phyloP scores from a whole-genome alignment of 2,888 invertebrate genomes.

The Aphodius granarius region DNA sequence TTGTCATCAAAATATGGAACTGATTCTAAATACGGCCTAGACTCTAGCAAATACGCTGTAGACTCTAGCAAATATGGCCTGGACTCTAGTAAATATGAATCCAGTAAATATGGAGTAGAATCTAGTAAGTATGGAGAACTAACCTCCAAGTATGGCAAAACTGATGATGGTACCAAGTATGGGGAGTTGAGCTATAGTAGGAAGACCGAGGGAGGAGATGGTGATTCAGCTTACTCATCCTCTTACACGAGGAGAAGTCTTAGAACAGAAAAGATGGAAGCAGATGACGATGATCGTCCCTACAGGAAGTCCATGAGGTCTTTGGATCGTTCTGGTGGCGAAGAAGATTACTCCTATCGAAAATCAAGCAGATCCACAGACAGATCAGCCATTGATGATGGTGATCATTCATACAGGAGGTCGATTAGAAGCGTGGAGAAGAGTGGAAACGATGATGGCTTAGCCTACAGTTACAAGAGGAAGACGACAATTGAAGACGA shows the following conservation, averaged over 20 bases:
- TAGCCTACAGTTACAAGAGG: slow-evolving; percentile 23
- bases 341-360: slow-evolving; percentile 27
- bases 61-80: background rate
- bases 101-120: slow-evolving; percentile 28
- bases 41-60: background rate
- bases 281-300: slow-evolving; percentile 22
- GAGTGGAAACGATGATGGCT: slow-evolving; percentile 35
- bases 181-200: slow-evolving; percentile 23
- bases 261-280: slow-evolving; percentile 17
- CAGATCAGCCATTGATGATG: slow-evolving; percentile 38
- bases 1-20: slow-evolving; percentile 10
- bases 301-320: slow-evolving; percentile 20
- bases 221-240: slow-evolving; percentile 37
- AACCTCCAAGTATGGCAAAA: slow-evolving; percentile 25
- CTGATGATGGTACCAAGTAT: slow-evolving; percentile 28
- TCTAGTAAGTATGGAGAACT: slow-evolving; percentile 27
- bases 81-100: background rate
- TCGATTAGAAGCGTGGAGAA: slow-evolving; percentile 41
- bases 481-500: slow-evolving; percentile 21
- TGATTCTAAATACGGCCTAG: slow-evolving; percentile 7
- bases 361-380: slow-evolving; percentile 30
- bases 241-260: slow-evolving; percentile 25
- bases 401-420: slow-evolving; percentile 42
- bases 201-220: slow-evolving; percentile 20
- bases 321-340: slow-evolving; percentile 18